Base-by-base conservation (phyloP, 2,113 vertebrate species). In the Crotalus horridus region DNA sequence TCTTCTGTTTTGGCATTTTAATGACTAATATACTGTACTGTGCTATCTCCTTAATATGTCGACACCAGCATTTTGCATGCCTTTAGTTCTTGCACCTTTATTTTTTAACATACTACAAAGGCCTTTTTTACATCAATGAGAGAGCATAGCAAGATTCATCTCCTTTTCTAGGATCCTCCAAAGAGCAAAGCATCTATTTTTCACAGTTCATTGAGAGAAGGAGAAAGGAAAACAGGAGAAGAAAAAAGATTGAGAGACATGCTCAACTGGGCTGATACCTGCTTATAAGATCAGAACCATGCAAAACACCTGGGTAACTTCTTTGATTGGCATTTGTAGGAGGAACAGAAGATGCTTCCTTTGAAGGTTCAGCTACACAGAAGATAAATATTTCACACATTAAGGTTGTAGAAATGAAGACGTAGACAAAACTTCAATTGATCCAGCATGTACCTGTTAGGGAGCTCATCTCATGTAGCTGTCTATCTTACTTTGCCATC, bases 251-350 rank as follows among this genome's bases (percentile, higher is more conserved):
- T 56, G 51, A 54, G n/a, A 13, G 48, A 88, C 17, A 90, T 86
- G 64, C n/a, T 24, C 43, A 12, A 20, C 91, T 85, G 90, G 85
- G 24, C 81, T 92, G 97, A 90, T 92, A 98, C 98, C 98, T 97
- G 90, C 96, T 94, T 91, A 88, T 48, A 1, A 96, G 94, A 89
- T 97, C 96, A 81, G 97, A 96, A 93, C 94, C 95, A 89, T 92
- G 94, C 24, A 98, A 97, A 95, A 96, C 95, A 94, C 98, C 98
- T 94, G 96, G 91, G 81, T 98, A 97, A 91, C 97, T 98, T 95
- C 97, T 98, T 95, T 98, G 98, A 74, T 98, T 98, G 85, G 97
- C 97, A 93, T 98, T 99, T 94, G 98, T 97, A 93, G 98, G 97
- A 93, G 97, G 98, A 94, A 98, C 92, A 59, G 96, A 97, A 92